phyloP scores from a whole-genome alignment of 2,888 invertebrate genomes.

The Camptogramma bilineatum region DNA sequence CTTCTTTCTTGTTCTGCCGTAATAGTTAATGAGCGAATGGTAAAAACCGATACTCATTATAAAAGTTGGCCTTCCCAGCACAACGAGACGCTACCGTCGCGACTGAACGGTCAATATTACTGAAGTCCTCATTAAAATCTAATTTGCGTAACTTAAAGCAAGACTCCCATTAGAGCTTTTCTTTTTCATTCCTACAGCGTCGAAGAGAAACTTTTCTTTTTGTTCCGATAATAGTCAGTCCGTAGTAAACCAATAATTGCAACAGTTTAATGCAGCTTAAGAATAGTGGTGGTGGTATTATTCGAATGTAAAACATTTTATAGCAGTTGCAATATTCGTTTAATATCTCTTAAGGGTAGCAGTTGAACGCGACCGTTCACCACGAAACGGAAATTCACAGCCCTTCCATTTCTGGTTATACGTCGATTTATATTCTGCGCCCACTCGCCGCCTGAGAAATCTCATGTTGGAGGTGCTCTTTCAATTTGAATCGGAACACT shows the following conservation, averaged over 20 bases:
- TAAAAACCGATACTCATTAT: constrained; percentile 51
- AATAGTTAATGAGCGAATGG: constrained; percentile 44
- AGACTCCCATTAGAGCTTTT: constrained; percentile 56
- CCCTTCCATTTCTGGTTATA: constrained; percentile 84
- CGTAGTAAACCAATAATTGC: constrained; percentile 43
- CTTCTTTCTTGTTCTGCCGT: constrained; percentile 25
- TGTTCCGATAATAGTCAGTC: constrained; percentile 39
- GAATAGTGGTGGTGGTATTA: constrained; percentile 31
- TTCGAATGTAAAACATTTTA: constrained; percentile 39
- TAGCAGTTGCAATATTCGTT: constrained; percentile 49
- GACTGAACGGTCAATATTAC: constrained; percentile 55
- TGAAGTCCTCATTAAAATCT: constrained; percentile 63
- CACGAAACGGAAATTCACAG: constrained; percentile 80
- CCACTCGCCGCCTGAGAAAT: constrained; percentile 85
- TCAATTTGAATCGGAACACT: constrained; percentile 86
- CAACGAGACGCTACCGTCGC: constrained; percentile 46
- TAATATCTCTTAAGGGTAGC: constrained; percentile 55
- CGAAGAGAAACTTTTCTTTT: constrained; percentile 43
- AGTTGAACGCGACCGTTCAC: constrained; percentile 64
- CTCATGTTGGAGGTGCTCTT: constrained; percentile 86
- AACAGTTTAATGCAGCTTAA: constrained; percentile 39
- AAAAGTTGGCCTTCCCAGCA: constrained; percentile 48
- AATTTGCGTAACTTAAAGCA: constrained; percentile 64
- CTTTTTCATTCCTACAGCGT: constrained; percentile 54
- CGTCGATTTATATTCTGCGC: constrained; percentile 85